Evolutionary conservation across 2,888 invertebrate species (phyloP), one percentile per base, ranked within the genome.

Genomic region (Thymelicus acteon): DNA sequence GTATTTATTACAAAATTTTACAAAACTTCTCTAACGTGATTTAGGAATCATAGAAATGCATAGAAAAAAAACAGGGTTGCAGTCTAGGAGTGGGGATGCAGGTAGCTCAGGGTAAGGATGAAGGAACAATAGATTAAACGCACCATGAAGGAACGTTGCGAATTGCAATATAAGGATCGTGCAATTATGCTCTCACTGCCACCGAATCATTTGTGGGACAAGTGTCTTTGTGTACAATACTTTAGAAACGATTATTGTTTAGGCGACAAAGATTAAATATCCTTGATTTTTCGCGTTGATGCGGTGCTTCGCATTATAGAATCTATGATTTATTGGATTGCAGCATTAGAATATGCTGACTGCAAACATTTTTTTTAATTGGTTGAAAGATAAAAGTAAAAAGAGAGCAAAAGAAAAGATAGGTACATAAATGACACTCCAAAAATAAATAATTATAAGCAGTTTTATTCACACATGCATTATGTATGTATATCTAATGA

Each of bases 21-120:
- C 57, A 82, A 88, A 88, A 90, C 77, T 80, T 82, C 75, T 67
- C 72, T 78, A 85, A 72, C 81, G 91, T 76, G 91, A 81, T 90
- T 71, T 78, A 91, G 89, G 73, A 81, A 76, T 67, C 77, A 78
- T 86, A 84, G 77, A 85, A 86, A 6, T 47, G 0, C 69, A 69
- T 69, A 69, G 69, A 89, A 89, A 88, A 86, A 75, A 61, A 65
- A 40, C 73, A 73, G 60, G 60, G 73, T 72, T 72, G 67, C 73
- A 10, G 77, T 79, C 75, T 62, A 62, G 76, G 24, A 72, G 73
- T 67, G 67, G 72, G 71, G 74, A 67, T 60, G 72, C 82, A 83
- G 83, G 83, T 83, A 83, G 76, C 58, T 12, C 6, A 37, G 12
- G 10, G 47, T 12, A 44, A 44, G 60, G 66, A 60, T 67, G 52